phyloP scores from a whole-genome alignment of 2,797 vertebrate genomes.

The Lithobates pipiens region DNA sequence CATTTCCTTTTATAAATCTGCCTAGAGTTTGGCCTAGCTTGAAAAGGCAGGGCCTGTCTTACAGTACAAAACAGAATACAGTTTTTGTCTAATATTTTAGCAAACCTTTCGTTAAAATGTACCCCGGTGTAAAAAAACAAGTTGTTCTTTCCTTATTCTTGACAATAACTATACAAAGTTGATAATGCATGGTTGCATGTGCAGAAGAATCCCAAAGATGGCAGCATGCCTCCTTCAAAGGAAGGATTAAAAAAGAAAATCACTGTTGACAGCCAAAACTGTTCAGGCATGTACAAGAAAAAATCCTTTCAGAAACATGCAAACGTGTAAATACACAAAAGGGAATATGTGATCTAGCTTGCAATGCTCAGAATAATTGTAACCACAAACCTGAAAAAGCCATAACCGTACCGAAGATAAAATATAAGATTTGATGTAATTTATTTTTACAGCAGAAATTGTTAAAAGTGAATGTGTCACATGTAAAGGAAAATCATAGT shows the following conservation, averaged over 20 bases:
- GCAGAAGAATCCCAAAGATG: conserved; percentile 41
- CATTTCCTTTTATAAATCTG: no score
- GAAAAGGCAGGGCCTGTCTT: no score
- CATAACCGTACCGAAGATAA: background rate
- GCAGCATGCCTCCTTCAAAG: conserved; percentile 45
- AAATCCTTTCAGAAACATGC: background rate
- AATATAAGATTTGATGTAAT: background rate
- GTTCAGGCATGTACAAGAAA: background rate
- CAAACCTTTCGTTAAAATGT: no score
- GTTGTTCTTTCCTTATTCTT: no score
- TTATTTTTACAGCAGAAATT: background rate
- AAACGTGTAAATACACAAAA: conserved; percentile 21
- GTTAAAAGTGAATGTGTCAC: background rate
- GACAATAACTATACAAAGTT: background rate
- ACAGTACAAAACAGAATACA: no score
- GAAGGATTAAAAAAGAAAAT: conserved; percentile 32
- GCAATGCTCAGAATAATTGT: background rate
- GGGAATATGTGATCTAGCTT: conserved; percentile 6
- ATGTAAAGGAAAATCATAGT: background rate
- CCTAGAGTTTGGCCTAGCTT: no score
- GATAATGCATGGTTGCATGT: conserved; percentile 16
- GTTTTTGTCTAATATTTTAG: no score
- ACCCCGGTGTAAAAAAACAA: no score
- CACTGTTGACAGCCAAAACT: background rate
- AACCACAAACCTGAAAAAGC: background rate